A percentile compares a stretch with the other conserved stretches of the same genome.
Conservation (phyloP, 2,888 invertebrate genomes). For the Antitype chi region DNA sequence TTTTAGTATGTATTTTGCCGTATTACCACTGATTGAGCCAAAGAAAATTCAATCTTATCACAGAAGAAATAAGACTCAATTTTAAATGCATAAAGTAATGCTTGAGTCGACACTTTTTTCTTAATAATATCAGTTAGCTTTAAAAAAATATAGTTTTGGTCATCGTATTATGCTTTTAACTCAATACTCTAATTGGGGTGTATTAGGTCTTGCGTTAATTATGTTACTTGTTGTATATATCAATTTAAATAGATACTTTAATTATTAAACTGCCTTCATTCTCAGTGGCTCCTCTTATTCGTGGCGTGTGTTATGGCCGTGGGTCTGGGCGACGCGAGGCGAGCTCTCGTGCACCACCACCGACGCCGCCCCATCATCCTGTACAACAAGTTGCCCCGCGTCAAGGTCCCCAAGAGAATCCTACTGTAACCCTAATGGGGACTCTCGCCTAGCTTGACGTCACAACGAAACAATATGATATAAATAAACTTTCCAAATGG, state of each 20-base stretch:
- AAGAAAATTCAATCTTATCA: too few species aligned
- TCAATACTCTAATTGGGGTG: too few species aligned
- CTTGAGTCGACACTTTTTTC: too few species aligned
- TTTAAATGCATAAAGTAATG: too few species aligned
- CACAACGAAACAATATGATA: slow-evolving; percentile 13
- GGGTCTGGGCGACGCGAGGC: slow-evolving; percentile 32
- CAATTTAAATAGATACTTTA: not conserved
- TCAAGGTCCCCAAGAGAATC: slow-evolving; percentile 43
- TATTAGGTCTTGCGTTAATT: too few species aligned
- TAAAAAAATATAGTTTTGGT: too few species aligned
- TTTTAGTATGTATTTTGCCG: too few species aligned
- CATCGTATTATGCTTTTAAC: too few species aligned
- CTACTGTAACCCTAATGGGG: slow-evolving; percentile 9
- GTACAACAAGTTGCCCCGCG: slow-evolving; percentile 49
- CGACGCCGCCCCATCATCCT: slow-evolving; percentile 56
- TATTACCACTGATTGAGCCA: too few species aligned
- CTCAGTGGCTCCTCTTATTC: slow-evolving; percentile 69
- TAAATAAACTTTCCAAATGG: slow-evolving; percentile 29
- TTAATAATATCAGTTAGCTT: too few species aligned
- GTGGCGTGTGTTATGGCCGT: slow-evolving; percentile 59
- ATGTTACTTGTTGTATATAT: too few species aligned
- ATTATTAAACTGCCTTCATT: slow-evolving; percentile 17
- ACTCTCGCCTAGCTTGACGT: not conserved
- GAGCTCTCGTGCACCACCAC: slow-evolving; percentile 29
- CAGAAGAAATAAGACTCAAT: too few species aligned